Percentiles rank a stretch among this genome's conserved stretches.
These are phyloP conservation scores for Origma solitaria DNA, from an alignment of 2,113 vertebrate species.

Conservation along the genomic window DNA sequence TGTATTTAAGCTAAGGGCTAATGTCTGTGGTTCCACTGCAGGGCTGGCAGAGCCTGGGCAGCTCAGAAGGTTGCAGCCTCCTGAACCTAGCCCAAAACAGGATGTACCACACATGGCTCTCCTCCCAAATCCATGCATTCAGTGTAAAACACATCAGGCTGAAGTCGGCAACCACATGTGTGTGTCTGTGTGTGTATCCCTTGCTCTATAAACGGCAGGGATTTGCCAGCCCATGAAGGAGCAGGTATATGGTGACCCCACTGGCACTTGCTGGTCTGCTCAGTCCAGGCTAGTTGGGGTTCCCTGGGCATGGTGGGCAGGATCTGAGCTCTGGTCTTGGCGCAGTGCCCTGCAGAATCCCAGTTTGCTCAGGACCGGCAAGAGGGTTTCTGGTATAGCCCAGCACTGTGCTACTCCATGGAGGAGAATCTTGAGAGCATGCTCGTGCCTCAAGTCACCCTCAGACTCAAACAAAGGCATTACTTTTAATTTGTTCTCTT, in stretches of 20 bases:
- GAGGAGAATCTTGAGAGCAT: not conserved
- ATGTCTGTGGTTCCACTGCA: not conserved
- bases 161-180: not conserved
- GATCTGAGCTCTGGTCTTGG: not conserved
- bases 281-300: not conserved
- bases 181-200: rapidly evolving
- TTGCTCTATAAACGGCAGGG: not conserved
- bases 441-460: not conserved
- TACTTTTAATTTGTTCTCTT: not conserved
- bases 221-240: not conserved
- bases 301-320: not conserved
- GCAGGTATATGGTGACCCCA: not conserved
- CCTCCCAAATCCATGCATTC: not conserved
- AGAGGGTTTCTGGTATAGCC: not conserved
- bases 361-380: not conserved
- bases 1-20: not conserved
- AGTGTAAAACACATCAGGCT: not conserved
- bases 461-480: not conserved
- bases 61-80: not conserved
- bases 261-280: not conserved
- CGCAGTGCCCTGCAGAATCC: not conserved
- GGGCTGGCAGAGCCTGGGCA: not conserved
- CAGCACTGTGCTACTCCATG: not conserved
- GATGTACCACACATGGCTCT: not conserved
- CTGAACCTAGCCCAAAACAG: not conserved